Percentiles rank a stretch among this genome's conserved stretches.
Evolutionary conservation across 2,113 vertebrate species (phyloP).

Genomic region (Arizona elegans): DNA sequence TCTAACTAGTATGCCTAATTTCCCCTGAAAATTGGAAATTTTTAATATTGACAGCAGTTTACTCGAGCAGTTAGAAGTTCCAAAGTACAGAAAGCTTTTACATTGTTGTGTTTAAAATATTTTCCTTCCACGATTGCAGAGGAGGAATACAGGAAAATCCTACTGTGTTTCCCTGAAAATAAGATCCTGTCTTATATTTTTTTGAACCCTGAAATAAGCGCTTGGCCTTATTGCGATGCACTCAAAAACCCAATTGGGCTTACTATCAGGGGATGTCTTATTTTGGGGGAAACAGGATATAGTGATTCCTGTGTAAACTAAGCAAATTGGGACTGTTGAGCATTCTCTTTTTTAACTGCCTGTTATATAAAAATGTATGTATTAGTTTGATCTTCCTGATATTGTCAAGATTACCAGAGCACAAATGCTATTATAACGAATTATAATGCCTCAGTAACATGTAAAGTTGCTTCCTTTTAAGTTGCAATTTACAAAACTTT

Average conservation of each 20-base stretch:
- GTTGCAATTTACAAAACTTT: neutral
- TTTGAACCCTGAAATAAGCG: too few relatives aligned
- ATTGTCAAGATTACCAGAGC: neutral
- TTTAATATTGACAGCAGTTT: neutral
- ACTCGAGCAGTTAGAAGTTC: neutral
- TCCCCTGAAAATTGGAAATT: neutral
- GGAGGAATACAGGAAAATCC: neutral
- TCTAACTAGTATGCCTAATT: neutral
- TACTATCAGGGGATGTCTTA: too few relatives aligned
- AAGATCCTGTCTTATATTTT: too few relatives aligned
- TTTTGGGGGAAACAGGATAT: too few relatives aligned
- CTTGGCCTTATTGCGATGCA: too few relatives aligned
- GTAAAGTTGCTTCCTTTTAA: neutral
- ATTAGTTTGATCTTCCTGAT: neutral
- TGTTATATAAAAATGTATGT: neutral
- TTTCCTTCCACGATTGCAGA: neutral
- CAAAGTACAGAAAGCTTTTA: neutral
- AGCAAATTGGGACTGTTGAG: neutral
- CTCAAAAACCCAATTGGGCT: too few relatives aligned
- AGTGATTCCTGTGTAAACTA: neutral
- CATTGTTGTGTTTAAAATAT: neutral
- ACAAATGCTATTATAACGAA: neutral
- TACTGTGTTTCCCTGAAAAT: neutral
- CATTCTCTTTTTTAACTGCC: neutral
- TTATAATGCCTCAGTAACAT: neutral